Evolutionary conservation across 2,888 invertebrate genomes (phyloP), one percentile per base, ranked within the genome.

Genomic region (Heteromurus nitidus): DNA sequence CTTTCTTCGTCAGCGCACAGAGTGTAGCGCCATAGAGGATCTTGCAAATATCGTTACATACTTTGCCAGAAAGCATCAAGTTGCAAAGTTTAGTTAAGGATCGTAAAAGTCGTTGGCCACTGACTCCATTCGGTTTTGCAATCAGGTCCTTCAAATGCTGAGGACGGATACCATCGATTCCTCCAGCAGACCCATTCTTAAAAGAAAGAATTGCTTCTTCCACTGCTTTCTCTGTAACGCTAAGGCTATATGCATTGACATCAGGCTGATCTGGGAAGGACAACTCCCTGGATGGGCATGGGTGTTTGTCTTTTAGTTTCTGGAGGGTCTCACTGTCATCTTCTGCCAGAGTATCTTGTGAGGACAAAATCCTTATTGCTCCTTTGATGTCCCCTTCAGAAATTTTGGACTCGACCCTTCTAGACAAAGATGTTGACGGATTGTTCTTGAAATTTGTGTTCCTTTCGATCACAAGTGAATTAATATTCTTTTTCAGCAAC

Each of bases 131-230:
- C 3, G 30, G 2, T 22, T 3, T 5, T 5, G 30, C 5, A 13
- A 28, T 50, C 13, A 75, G 67, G 31, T 75, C 75, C 18, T 75
- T 75, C 1, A 75, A 22, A 44, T 24, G 20, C 22, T 67, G 75
- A 5, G 75, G 65, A 3, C 75, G 47, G 2, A 75, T 18, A 3
- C 67, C 65, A 36, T 75, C 75, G 11, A 67, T 24, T 3, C 75
- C 75, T 2, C 30, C 50, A 13, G 65, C 67, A 11, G 53, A 44
- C 13, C 75, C 75, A 53, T 18, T 3, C 22, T 7, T 3, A 22
- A 53, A 53, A 7, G 22, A 22, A 22, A 7, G 13, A 53, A 53
- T 53, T 3, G 22, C 53, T 53, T 53, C 22, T 3, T 22, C 9
- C 2, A 53, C 24, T 3, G 3, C 53, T 13, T 53, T 24, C 3